Evolutionary conservation across 2,113 vertebrate genomes (phyloP).

Genomic region (Psephotus haematonotus): DNA sequence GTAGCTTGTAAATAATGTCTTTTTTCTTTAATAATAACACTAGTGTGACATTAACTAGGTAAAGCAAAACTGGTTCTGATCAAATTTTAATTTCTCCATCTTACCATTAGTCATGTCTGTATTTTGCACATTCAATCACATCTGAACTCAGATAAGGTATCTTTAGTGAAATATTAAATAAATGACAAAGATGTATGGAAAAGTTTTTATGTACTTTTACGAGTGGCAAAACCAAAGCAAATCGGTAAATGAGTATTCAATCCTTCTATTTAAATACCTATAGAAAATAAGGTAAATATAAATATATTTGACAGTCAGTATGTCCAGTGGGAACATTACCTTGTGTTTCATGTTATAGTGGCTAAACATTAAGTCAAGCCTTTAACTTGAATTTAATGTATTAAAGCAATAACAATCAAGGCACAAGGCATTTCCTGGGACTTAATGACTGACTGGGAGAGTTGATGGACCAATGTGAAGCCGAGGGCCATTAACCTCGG

Average conservation of each 20-base stretch:
- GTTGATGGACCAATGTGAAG: slow-evolving; percentile 64
- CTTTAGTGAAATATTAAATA: slow-evolving; percentile 19
- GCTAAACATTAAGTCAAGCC: slow-evolving; percentile 71
- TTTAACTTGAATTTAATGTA: slow-evolving; percentile 76
- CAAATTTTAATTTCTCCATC: neutral
- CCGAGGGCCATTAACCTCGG: slow-evolving; percentile 68
- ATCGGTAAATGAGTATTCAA: slow-evolving; percentile 8
- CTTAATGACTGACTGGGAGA: slow-evolving; percentile 73
- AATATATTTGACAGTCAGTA: slow-evolving; percentile 42
- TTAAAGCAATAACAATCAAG: slow-evolving; percentile 72
- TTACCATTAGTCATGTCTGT: neutral
- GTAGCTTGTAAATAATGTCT: neutral
- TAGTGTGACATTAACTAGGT: neutral
- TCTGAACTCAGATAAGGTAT: neutral
- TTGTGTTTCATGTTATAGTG: slow-evolving; percentile 67
- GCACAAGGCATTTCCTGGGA: slow-evolving; percentile 68
- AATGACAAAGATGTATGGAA: neutral
- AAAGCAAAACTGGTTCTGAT: neutral
- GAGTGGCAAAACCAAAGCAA: neutral
- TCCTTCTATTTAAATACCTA: slow-evolving; percentile 17
- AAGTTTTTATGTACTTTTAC: neutral
- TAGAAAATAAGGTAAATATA: slow-evolving; percentile 68
- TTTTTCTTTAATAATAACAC: neutral
- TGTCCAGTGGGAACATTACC: slow-evolving; percentile 46
- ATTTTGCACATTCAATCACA: neutral